Conservation (phyloP, 2,888 invertebrate species). For the Lasioglossum morio region DNA sequence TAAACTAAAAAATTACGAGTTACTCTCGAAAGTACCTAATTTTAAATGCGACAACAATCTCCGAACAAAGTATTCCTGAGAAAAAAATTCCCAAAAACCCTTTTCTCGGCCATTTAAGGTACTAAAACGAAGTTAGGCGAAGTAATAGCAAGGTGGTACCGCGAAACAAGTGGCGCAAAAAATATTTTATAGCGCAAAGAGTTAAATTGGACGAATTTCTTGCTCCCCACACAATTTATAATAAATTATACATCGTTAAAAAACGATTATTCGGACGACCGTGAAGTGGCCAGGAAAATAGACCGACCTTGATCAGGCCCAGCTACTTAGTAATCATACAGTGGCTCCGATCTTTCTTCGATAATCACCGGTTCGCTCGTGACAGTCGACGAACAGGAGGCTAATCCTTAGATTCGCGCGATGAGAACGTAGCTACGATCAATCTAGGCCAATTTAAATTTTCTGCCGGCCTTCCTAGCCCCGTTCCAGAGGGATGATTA, state of each 20-base stretch:
- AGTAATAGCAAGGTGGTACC: background rate
- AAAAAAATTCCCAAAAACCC: background rate
- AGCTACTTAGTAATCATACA: constrained; percentile 79
- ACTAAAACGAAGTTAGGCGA: background rate
- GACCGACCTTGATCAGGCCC: constrained; percentile 4
- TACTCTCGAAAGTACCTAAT: background rate
- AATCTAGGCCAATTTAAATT: constrained; percentile 81
- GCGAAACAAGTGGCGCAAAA: background rate
- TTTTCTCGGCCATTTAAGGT: background rate
- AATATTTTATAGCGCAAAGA: background rate
- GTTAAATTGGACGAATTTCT: background rate
- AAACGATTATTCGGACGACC: background rate
- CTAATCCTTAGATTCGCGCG: constrained; percentile 63
- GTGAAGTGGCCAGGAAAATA: constrained; percentile 11
- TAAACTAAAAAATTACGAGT: background rate
- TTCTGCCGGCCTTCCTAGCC: constrained; percentile 72
- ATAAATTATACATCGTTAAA: constrained; percentile 1
- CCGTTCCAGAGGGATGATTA: constrained; percentile 75
- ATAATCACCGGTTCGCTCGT: constrained; percentile 75
- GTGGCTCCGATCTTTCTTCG: constrained; percentile 74
- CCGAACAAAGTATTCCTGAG: background rate
- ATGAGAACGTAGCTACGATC: constrained; percentile 57
- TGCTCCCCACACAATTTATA: background rate
- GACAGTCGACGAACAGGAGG: constrained; percentile 66
- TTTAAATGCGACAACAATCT: background rate